phyloP scores from a whole-genome alignment of 2,113 vertebrate genomes.

The Lepidothrix coronata region DNA sequence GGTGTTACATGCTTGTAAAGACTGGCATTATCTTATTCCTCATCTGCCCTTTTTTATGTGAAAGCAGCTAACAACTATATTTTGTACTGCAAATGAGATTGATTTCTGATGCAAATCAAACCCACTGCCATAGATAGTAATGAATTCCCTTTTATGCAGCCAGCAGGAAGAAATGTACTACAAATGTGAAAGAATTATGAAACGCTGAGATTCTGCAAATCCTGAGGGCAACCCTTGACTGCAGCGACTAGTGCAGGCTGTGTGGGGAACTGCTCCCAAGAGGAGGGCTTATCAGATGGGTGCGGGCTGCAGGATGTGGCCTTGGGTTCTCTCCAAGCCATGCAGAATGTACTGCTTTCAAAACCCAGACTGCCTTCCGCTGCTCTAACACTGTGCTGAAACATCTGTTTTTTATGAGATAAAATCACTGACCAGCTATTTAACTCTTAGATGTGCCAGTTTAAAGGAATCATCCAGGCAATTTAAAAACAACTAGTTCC shows the following conservation, averaged over 20 bases:
- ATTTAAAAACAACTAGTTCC: not conserved
- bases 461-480: slow-evolving; percentile 1
- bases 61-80: not conserved
- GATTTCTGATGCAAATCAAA: slow-evolving; percentile 3
- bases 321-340: slow-evolving; percentile 39
- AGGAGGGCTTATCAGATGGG: not conserved
- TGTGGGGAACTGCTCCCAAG: not conserved
- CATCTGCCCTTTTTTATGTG: not conserved
- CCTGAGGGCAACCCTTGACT: not conserved
- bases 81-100: not conserved
- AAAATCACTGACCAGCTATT: slow-evolving; percentile 4
- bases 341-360: not conserved
- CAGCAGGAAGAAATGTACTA: slow-evolving; percentile 14
- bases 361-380: not conserved
- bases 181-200: not conserved
- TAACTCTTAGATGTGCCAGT: not conserved
- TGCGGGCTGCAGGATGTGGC: not conserved
- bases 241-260: not conserved
- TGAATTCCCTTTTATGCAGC: not conserved
- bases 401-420: slow-evolving; percentile 45
- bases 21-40: not conserved
- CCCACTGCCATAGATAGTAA: not conserved
- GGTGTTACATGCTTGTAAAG: not conserved
- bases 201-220: slow-evolving; percentile 17
- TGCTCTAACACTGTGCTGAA: not conserved